A percentile compares a stretch with the other conserved stretches of the same genome.
Evolutionary conservation across 2,797 vertebrate genomes (phyloP).

Genomic region (Lacerta agilis): DNA sequence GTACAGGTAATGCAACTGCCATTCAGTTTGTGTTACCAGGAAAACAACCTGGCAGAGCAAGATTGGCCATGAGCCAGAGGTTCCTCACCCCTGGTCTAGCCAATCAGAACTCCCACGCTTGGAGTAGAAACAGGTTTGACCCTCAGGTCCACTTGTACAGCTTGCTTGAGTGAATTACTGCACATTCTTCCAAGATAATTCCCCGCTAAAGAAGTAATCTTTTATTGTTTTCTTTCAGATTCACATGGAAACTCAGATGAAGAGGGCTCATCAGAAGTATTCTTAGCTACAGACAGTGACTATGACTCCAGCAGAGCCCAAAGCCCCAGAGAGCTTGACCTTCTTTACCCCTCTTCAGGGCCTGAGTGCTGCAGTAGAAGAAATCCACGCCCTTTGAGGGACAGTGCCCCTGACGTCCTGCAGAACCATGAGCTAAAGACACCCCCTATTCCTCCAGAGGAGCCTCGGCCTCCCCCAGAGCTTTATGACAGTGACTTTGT

Average conservation of each 20-base stretch:
- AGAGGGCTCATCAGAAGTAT: conserved; percentile 91
- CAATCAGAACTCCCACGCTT: neutral
- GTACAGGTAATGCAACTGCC: too few relatives aligned
- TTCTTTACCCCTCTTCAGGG: conserved; percentile 80
- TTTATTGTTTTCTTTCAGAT: conserved; percentile 51
- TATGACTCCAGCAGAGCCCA: conserved; percentile 90
- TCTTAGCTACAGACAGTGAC: conserved; percentile 91
- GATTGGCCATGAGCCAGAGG: too few relatives aligned
- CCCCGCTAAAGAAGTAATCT: neutral
- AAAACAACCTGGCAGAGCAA: too few relatives aligned
- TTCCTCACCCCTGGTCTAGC: neutral
- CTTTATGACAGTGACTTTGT: conserved; percentile 92
- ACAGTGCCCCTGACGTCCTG: conserved; percentile 83
- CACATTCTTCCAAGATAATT: neutral
- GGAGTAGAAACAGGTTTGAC: too few relatives aligned
- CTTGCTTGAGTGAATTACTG: neutral
- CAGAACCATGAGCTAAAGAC: conserved; percentile 80
- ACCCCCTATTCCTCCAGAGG: conserved; percentile 39
- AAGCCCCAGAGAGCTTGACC: conserved; percentile 89
- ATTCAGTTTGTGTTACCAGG: neutral
- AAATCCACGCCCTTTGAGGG: conserved; percentile 68
- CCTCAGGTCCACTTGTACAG: too few relatives aligned
- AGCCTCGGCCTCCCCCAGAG: conserved; percentile 60
- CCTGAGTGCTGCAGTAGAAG: conserved; percentile 66
- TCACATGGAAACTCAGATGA: conserved; percentile 82